Base-by-base conservation (phyloP, 2,888 invertebrate genomes). In the Acrocyrtus sp. region DNA sequence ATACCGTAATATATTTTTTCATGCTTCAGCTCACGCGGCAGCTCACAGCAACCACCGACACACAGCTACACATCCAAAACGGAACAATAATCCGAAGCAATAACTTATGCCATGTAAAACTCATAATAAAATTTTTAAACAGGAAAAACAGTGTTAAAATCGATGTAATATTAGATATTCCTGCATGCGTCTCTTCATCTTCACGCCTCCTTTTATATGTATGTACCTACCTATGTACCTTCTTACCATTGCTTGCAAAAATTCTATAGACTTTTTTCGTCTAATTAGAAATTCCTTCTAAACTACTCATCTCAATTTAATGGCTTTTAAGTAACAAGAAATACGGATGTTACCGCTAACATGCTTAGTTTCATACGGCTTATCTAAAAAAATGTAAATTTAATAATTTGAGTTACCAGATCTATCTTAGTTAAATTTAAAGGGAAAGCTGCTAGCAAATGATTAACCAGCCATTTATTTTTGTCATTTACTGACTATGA, bases 101-200 rank as follows among this genome's bases (percentile, higher is more conserved):
- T n/a, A n/a, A n/a, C n/a, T 54, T 47, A 47, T 54, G 22, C 2
- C 24, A 3, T 50, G 24, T 5, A 21, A 19, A 29, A 58, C 43
- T 53, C 51, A 43, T 58, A 58, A 51, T 67, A 53, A 53, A 67
- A 51, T 43, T 58, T 24, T 67, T 24, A 26, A 43, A 47, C 21
- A 17, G 29, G 62, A 34, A 39, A 43, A 39, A 39, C 24, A 51
- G 67, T 68, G 68, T 67, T 45, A 67, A 67, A 67, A 58, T 17
- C 29, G 58, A 29, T 67, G 67, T 67, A 53, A 43, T 48, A 39
- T 66, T 41, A 67, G 57, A 21, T 27, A 26, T 27, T 21, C 17
- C 15, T 53, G 19, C 5, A 17, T 45, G 15, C 8, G 47, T 8
- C 50, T 51, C n/a, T 19, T 15, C 27, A 51, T 26, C 27, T 51